Percentiles rank a stretch among this genome's conserved stretches.
These are phyloP conservation scores for Orthosia gothica DNA, from an alignment of 2,888 invertebrate genomes.

Conservation along the genomic window DNA sequence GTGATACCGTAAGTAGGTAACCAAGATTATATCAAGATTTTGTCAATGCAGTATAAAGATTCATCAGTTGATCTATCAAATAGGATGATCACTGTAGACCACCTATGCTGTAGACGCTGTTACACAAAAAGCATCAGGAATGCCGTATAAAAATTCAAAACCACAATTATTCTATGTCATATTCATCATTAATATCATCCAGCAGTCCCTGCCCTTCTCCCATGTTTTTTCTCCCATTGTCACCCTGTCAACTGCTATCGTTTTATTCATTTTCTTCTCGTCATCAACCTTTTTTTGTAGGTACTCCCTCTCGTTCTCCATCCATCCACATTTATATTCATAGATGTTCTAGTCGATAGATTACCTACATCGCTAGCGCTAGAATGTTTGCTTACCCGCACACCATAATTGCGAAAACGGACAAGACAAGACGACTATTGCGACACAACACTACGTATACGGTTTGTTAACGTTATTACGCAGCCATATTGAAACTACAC, in stretches of 20 bases:
- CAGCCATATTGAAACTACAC: constrained; percentile 81
- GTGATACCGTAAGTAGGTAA: neutral
- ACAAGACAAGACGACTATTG: constrained; percentile 78
- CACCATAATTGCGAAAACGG: constrained; percentile 78
- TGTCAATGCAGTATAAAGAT: neutral
- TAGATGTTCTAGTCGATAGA: neutral
- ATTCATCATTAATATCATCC: too few relatives aligned
- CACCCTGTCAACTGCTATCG: too few relatives aligned
- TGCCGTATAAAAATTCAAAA: constrained; percentile 1
- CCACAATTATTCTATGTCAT: neutral
- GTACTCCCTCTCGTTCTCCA: too few relatives aligned
- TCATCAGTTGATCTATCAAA: neutral
- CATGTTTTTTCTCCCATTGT: too few relatives aligned
- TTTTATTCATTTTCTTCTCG: too few relatives aligned
- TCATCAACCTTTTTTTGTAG: too few relatives aligned
- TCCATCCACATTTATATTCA: too few relatives aligned
- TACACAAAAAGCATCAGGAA: neutral
- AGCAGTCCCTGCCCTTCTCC: too few relatives aligned
- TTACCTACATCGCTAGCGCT: constrained; percentile 33
- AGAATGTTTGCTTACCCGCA: constrained; percentile 69
- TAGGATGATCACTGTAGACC: too few relatives aligned
- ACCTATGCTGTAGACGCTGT: neutral
- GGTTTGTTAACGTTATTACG: constrained; percentile 78
- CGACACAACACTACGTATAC: constrained; percentile 72
- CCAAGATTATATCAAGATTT: neutral